Percentiles rank a stretch among this genome's conserved stretches.
These are phyloP conservation scores for Frankliniella fusca DNA, from an alignment of 2,888 invertebrate species.

Conservation along the genomic window DNA sequence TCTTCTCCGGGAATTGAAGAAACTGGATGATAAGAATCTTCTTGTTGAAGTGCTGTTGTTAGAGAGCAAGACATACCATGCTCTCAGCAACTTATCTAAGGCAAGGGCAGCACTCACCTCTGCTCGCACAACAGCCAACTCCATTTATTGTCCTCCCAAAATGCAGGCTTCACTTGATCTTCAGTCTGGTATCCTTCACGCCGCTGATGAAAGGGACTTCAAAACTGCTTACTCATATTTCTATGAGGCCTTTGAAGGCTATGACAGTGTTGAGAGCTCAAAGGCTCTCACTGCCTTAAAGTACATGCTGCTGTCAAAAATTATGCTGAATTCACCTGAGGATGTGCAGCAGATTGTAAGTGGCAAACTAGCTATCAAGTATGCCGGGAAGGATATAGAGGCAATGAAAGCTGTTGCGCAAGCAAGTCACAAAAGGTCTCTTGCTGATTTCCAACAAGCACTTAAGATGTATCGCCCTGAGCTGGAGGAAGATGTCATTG, in stretches of 20 bases:
- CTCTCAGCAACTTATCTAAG: slow-evolving; percentile 92
- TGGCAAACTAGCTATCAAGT: slow-evolving; percentile 94
- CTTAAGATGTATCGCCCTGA: slow-evolving; percentile 82
- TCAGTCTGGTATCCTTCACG: slow-evolving; percentile 96
- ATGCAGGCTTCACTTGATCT: slow-evolving; percentile 96
- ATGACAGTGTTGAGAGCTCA: slow-evolving; percentile 87
- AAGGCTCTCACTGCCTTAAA: slow-evolving; percentile 94
- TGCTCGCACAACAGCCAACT: slow-evolving; percentile 98
- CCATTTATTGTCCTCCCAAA: slow-evolving; percentile 98
- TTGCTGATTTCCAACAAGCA: slow-evolving; percentile 92
- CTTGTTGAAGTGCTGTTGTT: slow-evolving; percentile 96
- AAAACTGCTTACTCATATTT: slow-evolving; percentile 99
- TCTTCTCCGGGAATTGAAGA: slow-evolving; percentile 91
- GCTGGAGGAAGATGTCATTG: slow-evolving; percentile 93
- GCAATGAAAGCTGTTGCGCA: slow-evolving; percentile 97
- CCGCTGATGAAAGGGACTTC: slow-evolving; percentile 99
- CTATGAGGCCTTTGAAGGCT: slow-evolving; percentile 98
- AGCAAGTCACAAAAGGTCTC: slow-evolving; percentile 92
- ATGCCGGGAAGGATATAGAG: slow-evolving; percentile 91
- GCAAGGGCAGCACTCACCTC: slow-evolving; percentile 95
- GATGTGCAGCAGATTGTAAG: slow-evolving; percentile 93
- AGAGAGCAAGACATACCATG: slow-evolving; percentile 98
- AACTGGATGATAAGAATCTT: slow-evolving; percentile 97
- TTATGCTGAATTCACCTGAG: slow-evolving; percentile 95
- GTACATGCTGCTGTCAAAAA: slow-evolving; percentile 98